Base-by-base conservation (phyloP, 2,797 vertebrate species). In the Potorous gilbertii region DNA sequence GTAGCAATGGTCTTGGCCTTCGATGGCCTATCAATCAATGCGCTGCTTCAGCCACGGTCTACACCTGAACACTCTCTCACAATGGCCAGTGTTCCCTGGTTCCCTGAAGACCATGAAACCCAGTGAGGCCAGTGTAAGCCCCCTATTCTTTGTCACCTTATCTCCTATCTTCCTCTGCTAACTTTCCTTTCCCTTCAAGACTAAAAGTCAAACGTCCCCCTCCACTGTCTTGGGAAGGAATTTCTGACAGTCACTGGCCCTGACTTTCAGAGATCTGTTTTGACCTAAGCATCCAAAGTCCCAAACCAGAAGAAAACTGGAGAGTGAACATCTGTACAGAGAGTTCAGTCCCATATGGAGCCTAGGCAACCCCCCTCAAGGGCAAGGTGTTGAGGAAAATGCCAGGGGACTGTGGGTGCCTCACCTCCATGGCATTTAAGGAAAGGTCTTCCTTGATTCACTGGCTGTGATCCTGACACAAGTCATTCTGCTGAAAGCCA, bases 71-170 rank as follows among this genome's bases (percentile, higher is more conserved):
- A 52, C 59, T 52, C 50, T 92, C 50, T 92, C 27, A 34, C 90
- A 56, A 56, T 50, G 0, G 0, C 59, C 90, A n/a, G 0, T 90
- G 93, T 93, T 56, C 93, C 59, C 95, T 54, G 1, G 93, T 91
- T 54, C 93, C 59, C 95, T 54, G 1, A 92, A 93, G 57, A 29
- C 81, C 92, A 93, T 96, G 97, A 93, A 95, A 95, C 54, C 95
- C 93, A 89, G 92, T n/a, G 28, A 9, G 93, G 92, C 96, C 8
- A 95, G 56, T 91, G 8, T 34, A 0, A 18, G 66, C n/a, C 31
- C 40, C 94, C 21, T 18, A 5, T 4, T 0, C 3, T 0, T 5
- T 9, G 5, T 4, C 16, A 4, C 1, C 62, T 4, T 5, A 21
- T 40, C 8, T 2, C 13, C 5, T 13, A 29, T 52, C 3, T 0